These are phyloP conservation scores for Lophotis ruficrista DNA, from an alignment of 2,113 vertebrate genomes.

Conservation along the genomic window DNA sequence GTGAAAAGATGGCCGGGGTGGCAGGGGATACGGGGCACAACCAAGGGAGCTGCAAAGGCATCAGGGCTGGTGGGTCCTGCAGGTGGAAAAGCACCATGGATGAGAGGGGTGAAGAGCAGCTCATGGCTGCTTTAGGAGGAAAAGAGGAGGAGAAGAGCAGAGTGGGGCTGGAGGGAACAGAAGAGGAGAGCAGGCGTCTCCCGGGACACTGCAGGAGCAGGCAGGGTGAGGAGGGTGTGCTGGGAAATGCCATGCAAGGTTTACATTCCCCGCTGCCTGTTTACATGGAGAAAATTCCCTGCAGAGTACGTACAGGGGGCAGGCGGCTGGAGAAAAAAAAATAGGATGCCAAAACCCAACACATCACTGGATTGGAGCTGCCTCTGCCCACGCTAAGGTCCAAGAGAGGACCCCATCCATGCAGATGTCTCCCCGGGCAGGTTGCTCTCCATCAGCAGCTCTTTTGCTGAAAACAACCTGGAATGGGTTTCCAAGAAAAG, in stretches of 20 bases:
- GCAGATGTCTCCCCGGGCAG: not conserved
- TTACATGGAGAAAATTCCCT: slow-evolving; percentile 51
- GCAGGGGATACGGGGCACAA: not conserved
- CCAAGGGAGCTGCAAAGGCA: not conserved
- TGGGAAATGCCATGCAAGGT: slow-evolving; percentile 48
- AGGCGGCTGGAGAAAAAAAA: not conserved
- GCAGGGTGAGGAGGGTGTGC: not conserved
- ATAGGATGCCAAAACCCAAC: not conserved
- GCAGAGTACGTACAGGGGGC: not conserved
- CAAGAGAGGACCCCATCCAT: not conserved
- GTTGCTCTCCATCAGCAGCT: not conserved
- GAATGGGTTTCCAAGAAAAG: not conserved
- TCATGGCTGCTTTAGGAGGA: not conserved
- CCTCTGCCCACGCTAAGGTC: not conserved
- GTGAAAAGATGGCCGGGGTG: not conserved
- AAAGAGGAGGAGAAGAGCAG: not conserved
- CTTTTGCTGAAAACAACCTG: not conserved
- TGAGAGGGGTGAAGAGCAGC: not conserved
- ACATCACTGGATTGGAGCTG: not conserved
- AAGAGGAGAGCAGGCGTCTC: not conserved
- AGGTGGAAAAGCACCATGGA: not conserved
- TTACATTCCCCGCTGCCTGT: slow-evolving; percentile 41
- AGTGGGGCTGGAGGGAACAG: not conserved
- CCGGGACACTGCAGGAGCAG: not conserved
- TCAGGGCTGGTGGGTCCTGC: not conserved